phyloP scores from a whole-genome alignment of 2,888 invertebrate species.

The Gibbula magus region DNA sequence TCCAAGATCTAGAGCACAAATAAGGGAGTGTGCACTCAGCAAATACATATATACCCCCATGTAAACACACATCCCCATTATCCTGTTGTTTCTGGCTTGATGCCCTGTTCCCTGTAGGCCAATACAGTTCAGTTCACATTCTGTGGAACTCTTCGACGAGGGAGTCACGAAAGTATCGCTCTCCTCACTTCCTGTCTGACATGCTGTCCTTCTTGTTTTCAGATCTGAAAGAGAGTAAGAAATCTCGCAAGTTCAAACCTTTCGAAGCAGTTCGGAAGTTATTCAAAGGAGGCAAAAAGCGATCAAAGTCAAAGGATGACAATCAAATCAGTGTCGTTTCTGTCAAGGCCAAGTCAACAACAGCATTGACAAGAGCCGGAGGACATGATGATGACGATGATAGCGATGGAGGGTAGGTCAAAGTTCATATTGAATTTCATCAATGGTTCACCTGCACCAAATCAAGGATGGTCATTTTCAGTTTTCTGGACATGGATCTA shows the following conservation, averaged over 20 bases:
- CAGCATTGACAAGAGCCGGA: slow-evolving; percentile 49
- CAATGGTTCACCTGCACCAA: neutral
- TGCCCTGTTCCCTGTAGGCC: neutral
- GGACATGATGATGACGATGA: slow-evolving; percentile 51
- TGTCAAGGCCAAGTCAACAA: slow-evolving; percentile 59
- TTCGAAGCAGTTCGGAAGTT: slow-evolving; percentile 63
- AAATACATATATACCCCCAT: neutral
- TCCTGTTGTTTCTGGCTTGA: neutral
- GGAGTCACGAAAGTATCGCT: neutral
- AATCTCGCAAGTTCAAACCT: slow-evolving; percentile 66
- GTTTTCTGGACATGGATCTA: neutral
- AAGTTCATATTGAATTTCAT: too few relatives aligned
- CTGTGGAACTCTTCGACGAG: neutral
- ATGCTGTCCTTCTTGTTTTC: slow-evolving; percentile 28
- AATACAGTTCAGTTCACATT: too few relatives aligned
- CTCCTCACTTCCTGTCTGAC: neutral
- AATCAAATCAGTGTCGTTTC: slow-evolving; percentile 41
- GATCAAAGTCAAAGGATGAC: slow-evolving; percentile 54
- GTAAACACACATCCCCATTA: neutral
- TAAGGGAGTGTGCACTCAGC: neutral
- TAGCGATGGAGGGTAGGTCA: slow-evolving; percentile 59
- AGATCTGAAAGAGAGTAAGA: slow-evolving; percentile 50
- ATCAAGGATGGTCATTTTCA: neutral
- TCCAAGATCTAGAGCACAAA: neutral
- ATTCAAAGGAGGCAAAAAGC: slow-evolving; percentile 59